A percentile compares a stretch with the other conserved stretches of the same genome.
Conservation (phyloP, 1,140 invertebrate genomes). For the Gryon sp. region DNA sequence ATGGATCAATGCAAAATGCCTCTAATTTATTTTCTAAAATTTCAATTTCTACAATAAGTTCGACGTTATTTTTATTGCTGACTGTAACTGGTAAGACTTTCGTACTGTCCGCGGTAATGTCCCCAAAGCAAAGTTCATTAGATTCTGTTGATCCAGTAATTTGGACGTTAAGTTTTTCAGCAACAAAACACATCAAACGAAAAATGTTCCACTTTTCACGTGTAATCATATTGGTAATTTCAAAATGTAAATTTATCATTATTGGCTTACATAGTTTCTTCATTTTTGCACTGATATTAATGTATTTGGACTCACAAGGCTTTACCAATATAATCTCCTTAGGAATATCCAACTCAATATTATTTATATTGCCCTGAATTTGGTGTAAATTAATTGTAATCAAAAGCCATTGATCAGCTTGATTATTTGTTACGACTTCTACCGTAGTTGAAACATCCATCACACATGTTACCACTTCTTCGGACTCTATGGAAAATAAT, state of each 20-base stretch:
- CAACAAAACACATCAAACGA: slow-evolving; percentile 71
- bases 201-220: slow-evolving; percentile 65
- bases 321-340: slow-evolving; percentile 65
- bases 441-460: background rate
- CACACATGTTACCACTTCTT: background rate
- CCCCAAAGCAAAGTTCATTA: background rate
- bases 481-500: background rate
- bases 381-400: slow-evolving; percentile 61
- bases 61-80: background rate
- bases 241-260: slow-evolving; percentile 63
- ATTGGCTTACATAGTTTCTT: slow-evolving; percentile 62
- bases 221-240: slow-evolving; percentile 69
- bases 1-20: slow-evolving; percentile 11
- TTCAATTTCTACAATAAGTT: background rate
- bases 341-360: slow-evolving; percentile 64
- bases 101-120: background rate
- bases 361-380: slow-evolving; percentile 66
- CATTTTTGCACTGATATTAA: background rate
- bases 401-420: background rate
- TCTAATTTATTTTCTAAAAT: background rate
- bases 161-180: slow-evolving; percentile 44
- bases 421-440: background rate
- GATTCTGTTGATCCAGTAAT: background rate
- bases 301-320: slow-evolving; percentile 59
- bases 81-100: background rate